Base-by-base conservation (phyloP, 2,113 vertebrate genomes). In the Pseudolaguvia tuberculata region DNA sequence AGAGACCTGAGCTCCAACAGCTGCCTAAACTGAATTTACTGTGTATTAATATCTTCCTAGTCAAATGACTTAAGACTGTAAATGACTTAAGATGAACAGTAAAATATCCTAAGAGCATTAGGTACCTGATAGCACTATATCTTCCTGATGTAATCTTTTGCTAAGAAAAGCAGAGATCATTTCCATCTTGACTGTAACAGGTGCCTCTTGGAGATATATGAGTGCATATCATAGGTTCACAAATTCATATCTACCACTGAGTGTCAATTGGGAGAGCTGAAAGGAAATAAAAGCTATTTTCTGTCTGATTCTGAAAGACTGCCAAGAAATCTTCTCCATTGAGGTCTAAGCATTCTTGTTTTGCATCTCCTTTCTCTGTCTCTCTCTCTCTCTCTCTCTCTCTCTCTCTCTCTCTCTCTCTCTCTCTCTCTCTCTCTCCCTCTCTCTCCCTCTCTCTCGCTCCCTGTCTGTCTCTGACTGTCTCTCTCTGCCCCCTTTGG, bases 81-180 rank as follows among this genome's bases (percentile, higher is more conserved):
- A 62, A 39, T 45, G 20, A 45, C 13, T 23, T 8, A 15, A 21
- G n/a, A 62, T 42, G 35, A 14, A 20, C 35, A 62, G 11, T 42
- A n/a, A 62, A 62, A 62, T 12, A 35, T 70, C n/a, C 53, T 7
- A 56, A 21, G 27, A 50, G 56, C 25, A 31, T 39, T 50, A 14
- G 20, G 20, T 18, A 58, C 62, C 58, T 45, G 42, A 14, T 21
- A 45, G 35, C 20, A n/a, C 11, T 39, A 21, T 31, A 13, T 18
- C 29, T 42, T 11, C 39, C 59, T 62, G 12, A 42, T 47, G 35
- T 65, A 65, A 10, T 20, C n/a, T 65, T 80, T 73, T 78, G 85
- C 70, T 83, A 79, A 82, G 84, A 82, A 76, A 63, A 76, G 85
- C 82, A 72, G 56, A 80, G 79, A 84, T 82, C 23, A 81, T 83